phyloP scores from a whole-genome alignment of 1,140 invertebrate species.

The Parapsyche elsis region DNA sequence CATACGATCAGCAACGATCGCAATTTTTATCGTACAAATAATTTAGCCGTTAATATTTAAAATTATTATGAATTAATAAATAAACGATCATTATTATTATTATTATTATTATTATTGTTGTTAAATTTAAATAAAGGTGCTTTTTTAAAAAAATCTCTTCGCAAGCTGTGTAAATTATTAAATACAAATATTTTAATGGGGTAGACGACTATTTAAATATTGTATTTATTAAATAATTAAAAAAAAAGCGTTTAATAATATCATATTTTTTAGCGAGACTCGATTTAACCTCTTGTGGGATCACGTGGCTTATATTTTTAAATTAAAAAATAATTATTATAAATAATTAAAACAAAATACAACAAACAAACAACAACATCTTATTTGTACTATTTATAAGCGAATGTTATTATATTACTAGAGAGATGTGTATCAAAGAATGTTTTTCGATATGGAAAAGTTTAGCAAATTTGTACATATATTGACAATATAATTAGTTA shows the following conservation, averaged over 20 bases:
- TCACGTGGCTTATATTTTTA: conserved; percentile 46
- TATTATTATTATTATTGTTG: conserved; percentile 5
- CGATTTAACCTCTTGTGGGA: conserved; percentile 40
- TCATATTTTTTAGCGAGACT: conserved; percentile 43
- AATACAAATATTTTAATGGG: conserved; percentile 26
- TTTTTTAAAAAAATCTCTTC: conserved; percentile 38
- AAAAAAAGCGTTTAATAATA: conserved; percentile 36
- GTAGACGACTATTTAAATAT: conserved; percentile 23
- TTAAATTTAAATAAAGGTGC: conserved; percentile 38
- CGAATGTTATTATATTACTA: not conserved
- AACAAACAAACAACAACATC: conserved; percentile 5
- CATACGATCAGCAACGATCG: conserved; percentile 12
- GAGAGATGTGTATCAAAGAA: not conserved
- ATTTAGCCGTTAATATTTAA: conserved; percentile 10
- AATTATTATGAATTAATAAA: conserved; percentile 6
- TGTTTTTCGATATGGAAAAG: not conserved
- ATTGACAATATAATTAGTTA: not conserved
- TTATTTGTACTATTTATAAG: not conserved
- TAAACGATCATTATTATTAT: not conserved
- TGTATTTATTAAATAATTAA: too few relatives aligned
- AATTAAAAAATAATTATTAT: conserved; percentile 7
- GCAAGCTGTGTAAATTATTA: conserved; percentile 39
- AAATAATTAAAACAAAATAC: conserved; percentile 1
- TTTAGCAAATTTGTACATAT: conserved; percentile 48
- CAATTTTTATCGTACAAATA: not conserved